These are phyloP conservation scores for Sphenodon punctatus DNA, from an alignment of 2,797 vertebrate species.

Conservation along the genomic window DNA sequence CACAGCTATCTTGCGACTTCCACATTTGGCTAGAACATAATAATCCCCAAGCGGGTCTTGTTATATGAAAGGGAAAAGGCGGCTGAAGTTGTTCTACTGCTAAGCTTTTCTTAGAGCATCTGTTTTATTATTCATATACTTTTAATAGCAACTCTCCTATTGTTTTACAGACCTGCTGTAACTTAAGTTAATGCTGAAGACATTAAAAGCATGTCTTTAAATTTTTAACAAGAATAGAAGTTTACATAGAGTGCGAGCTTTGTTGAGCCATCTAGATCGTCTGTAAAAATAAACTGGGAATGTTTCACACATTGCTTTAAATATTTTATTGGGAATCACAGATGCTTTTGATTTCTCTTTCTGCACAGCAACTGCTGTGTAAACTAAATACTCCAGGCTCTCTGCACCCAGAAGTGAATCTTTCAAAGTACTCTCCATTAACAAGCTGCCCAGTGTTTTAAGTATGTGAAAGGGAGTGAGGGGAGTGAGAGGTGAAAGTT, in stretches of 20 bases:
- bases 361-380: constrained; percentile 10
- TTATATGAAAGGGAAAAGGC: not conserved
- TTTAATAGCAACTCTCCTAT: constrained; percentile 43
- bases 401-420: not conserved
- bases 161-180: constrained; percentile 47
- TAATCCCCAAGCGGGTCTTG: not conserved
- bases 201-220: constrained; percentile 55
- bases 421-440: not conserved
- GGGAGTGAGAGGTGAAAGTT: not conserved
- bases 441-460: not conserved
- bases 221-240: constrained; percentile 61
- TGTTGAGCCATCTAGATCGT: constrained; percentile 3
- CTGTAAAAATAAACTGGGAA: constrained; percentile 32
- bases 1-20: not conserved
- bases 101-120: constrained; percentile 22
- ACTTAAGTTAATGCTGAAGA: constrained; percentile 49
- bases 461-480: not conserved
- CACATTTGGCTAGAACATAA: not conserved
- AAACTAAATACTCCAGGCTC: not conserved
- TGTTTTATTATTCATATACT: constrained; percentile 62
- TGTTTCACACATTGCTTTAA: constrained; percentile 42
- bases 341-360: constrained; percentile 13
- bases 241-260: not conserved
- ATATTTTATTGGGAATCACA: constrained; percentile 35
- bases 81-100: not conserved